Conservation (phyloP, 2,797 vertebrate genomes). For the Pachyuromys duprasi region DNA sequence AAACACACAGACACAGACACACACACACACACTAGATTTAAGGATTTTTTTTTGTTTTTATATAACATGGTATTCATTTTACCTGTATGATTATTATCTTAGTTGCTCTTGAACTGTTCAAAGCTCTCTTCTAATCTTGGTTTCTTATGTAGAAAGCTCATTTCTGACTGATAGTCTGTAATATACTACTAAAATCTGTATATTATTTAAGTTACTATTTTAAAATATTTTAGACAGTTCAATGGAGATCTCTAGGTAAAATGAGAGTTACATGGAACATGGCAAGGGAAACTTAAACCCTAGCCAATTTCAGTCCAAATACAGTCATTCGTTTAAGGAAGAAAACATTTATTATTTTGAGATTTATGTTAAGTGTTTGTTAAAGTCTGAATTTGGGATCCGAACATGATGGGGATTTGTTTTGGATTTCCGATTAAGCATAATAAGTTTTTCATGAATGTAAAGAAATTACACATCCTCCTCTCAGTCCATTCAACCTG, state of each 20-base stretch:
- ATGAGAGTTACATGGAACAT: background rate
- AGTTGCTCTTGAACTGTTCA: accelerated
- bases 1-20: background rate
- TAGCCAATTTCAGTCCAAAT: background rate
- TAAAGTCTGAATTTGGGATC: background rate
- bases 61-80: background rate
- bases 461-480: background rate
- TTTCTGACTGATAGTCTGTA: background rate
- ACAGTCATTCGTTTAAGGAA: background rate
- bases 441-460: background rate
- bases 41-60: background rate
- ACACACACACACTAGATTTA: background rate
- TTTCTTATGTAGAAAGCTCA: background rate
- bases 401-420: background rate
- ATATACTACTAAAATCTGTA: background rate
- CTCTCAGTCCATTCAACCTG: background rate
- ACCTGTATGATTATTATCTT: background rate
- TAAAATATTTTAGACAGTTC: background rate
- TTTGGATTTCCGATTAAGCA: background rate
- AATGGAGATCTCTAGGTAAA: background rate
- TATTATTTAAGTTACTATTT: background rate
- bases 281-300: background rate
- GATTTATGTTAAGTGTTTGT: background rate
- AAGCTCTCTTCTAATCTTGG: constrained; percentile 12
- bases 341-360: background rate